Base-by-base conservation (phyloP, 2,888 invertebrate genomes). In the Aphidoletes aphidimyza region DNA sequence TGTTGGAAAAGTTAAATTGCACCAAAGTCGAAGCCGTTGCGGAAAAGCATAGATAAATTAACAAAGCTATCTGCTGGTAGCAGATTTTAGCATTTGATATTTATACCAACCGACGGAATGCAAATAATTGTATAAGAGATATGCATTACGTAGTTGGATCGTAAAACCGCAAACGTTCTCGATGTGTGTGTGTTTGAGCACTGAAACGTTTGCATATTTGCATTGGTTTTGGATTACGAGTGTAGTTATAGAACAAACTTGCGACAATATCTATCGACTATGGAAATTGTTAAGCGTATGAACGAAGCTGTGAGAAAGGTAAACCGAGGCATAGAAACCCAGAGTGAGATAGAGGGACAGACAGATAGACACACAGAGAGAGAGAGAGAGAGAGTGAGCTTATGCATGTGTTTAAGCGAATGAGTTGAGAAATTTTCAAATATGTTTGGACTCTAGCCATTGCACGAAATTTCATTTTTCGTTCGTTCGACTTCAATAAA, bases 11-110 rank as follows among this genome's bases (percentile, higher is more conserved):
- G 69, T 69, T 69, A 69, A 69, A 69, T 69, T 69, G 69, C 69
- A 34, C 69, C 69, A 69, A 34, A 69, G 69, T 69, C 69, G 69
- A 69, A 69, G 54, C 54, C 54, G 54, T n/a, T 69, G 69, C 69
- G 69, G 69, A 69, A 47, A 69, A 69, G 69, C 69, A 69, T 69
- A 69, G 69, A 69, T 69, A 69, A 69, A 69, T 69, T 69, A 69
- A 69, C 69, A 69, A 30, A 69, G 69, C 30, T 69, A 69, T 69
- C 69, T 69, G 69, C 69, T 69, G 69, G 69, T 69, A 69, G 69
- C 69, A 69, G 26, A 69, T 69, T 69, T n/a, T 69, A 69, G 69
- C 69, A 69, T 69, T 5, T 69, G 69, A 69, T 69, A 69, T 69
- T 69, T 69, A 26, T 69, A 69, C 69, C 69, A 14, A n/a, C 69